Base-by-base conservation (phyloP, 1,140 invertebrate species). In the Apis dorsata region DNA sequence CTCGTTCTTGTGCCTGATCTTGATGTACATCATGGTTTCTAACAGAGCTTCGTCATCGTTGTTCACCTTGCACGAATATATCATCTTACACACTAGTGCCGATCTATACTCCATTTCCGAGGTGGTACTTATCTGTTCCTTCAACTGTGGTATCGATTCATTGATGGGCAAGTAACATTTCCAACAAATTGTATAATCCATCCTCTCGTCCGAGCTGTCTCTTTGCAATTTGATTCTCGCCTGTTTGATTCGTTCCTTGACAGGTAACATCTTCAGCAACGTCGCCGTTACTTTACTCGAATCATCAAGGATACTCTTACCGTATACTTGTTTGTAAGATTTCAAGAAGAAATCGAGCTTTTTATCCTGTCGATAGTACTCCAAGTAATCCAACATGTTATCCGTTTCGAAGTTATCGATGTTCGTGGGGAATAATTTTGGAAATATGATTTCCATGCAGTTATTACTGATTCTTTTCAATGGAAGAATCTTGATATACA, bases 31-130 rank as follows among this genome's bases (percentile, higher is more conserved):
- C 1, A 94, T 24, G 0, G 90, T 81, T 3, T 91, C n/a, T 0
- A 90, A 69, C 7, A 94, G 77, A 1, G 88, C 82, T 11, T 86
- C 28, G 12, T 89, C 63, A 68, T 91, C 88, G 0, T 90, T 53
- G 65, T 94, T 94, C 0, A 93, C 72, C 21, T 85, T 90, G 62
- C 92, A 94, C 12, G 71, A 80, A 24, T 84, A 89, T 9, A 94
- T 87, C 75, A 93, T 68, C 34, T 90, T 84, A 0, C 80, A n/a
- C 1, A 91, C 68, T 1, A 92, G n/a, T 0, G 34, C 5, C 2
- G 75, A 0, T 60, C 90, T 84, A 0, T 79, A 44, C 0, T 75
- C 44, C 10, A 63, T 17, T 11, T 81, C 66, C 12, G 84, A 75
- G 17, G 69, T 53, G 44, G 82, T 89, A 0, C 10, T 1, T 17